phyloP scores from a whole-genome alignment of 2,113 vertebrate genomes.

The Nibea albiflora region DNA sequence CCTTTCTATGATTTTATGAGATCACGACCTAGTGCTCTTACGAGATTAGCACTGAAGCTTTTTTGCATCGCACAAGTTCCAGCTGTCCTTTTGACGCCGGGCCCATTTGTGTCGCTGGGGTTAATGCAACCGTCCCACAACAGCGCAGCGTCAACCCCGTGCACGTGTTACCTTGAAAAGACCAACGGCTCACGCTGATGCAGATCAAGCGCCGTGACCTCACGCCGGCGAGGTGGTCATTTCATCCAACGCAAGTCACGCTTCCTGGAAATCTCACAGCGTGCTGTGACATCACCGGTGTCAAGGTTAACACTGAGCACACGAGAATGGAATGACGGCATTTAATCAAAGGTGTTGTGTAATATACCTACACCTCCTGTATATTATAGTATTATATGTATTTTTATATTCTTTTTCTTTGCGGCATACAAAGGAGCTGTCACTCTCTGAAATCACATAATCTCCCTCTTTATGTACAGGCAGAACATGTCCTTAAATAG shows the following conservation, averaged over 20 bases:
- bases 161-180: slow-evolving; percentile 26
- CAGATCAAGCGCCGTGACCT: slow-evolving; percentile 39
- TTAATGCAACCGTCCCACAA: not conserved
- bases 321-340: slow-evolving; percentile 23
- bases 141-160: not conserved
- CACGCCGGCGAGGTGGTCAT: slow-evolving; percentile 42
- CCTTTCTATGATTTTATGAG: slow-evolving; percentile 32
- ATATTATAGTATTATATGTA: no score
- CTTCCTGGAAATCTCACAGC: slow-evolving; percentile 27
- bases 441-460: not conserved
- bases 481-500: no score
- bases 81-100: slow-evolving; percentile 42
- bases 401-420: not conserved
- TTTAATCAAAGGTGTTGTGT: not conserved
- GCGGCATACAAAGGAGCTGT: not conserved
- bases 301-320: slow-evolving; percentile 30
- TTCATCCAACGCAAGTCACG: slow-evolving; percentile 34
- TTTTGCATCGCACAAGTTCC: slow-evolving; percentile 33
- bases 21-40: slow-evolving; percentile 27
- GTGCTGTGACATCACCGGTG: slow-evolving; percentile 28
- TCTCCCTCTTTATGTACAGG: not conserved
- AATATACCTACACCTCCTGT: not conserved
- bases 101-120: slow-evolving; percentile 29
- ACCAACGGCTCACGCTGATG: slow-evolving; percentile 5
- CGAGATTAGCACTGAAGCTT: slow-evolving; percentile 34